These are phyloP conservation scores for Apodemus speciosus DNA, from an alignment of 2,113 vertebrate species.

Conservation along the genomic window DNA sequence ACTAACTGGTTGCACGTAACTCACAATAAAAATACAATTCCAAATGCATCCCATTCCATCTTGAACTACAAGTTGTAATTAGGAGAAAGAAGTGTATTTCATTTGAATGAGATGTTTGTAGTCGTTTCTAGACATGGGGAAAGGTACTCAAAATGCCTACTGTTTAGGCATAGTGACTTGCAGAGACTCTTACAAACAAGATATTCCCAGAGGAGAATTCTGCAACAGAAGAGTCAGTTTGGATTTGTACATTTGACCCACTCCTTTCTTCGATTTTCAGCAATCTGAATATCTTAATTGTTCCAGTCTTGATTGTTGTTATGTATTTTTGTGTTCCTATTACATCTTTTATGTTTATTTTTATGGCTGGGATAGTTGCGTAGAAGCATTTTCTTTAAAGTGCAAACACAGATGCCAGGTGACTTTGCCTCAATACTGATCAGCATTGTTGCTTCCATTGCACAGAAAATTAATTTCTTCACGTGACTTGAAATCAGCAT, in stretches of 20 bases:
- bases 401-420: not conserved
- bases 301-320: not conserved
- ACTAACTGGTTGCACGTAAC: not conserved
- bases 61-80: constrained; percentile 46
- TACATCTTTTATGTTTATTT: constrained; percentile 15
- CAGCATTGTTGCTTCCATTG: constrained; percentile 37
- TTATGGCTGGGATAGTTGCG: not conserved
- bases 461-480: constrained; percentile 11
- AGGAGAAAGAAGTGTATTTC: constrained; percentile 58
- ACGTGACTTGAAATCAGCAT: constrained; percentile 55
- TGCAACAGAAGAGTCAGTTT: not conserved
- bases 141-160: not conserved
- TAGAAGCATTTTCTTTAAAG: constrained; percentile 5
- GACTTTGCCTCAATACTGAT: constrained; percentile 23
- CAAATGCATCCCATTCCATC: constrained; percentile 9
- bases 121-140: not conserved
- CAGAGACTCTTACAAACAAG: constrained; percentile 52
- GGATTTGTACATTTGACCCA: constrained; percentile 2
- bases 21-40: not conserved
- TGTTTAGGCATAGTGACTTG: constrained; percentile 21
- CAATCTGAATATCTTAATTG: constrained; percentile 42
- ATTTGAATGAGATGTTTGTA: constrained; percentile 60
- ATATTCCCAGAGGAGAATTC: constrained; percentile 11
- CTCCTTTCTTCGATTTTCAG: constrained; percentile 16
- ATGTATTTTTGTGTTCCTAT: constrained; percentile 6